Evolutionary conservation across 2,113 vertebrate species (phyloP), one percentile per base, ranked within the genome.

Genomic region (Prochilodus magdalenae): DNA sequence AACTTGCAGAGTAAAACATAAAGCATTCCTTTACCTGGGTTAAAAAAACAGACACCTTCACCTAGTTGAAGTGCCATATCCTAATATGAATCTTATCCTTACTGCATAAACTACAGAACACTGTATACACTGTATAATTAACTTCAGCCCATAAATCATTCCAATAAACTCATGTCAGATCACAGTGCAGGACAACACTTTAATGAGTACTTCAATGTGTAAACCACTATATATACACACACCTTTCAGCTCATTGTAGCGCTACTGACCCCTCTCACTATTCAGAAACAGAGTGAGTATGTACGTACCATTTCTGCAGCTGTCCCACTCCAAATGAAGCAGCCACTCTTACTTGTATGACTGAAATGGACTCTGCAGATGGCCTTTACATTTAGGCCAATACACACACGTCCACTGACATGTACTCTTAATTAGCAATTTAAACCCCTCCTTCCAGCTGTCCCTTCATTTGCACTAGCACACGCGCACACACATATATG

Each of bases 271-370:
- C 5, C 22, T 14, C 14, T 22, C n/a, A 59, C 3, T 62, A 60
- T 18, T 49, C 1, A 73, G 14, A 66, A 14, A 30, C 3, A 79
- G 12, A 77, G 5, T 26, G 33, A 14, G 13, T 27, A 7, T 71
- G 3, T 24, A 75, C 83, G 62, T 76, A 87, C 85, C 85, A 87
- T 87, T 51, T 33, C 49, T 65, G 62, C n/a, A 51, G 57, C 18
- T 22, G 14, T 26, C 15, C 20, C 18, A 53, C 20, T 36, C 26
- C 53, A 33, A 49, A 30, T 1, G 47, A 27, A n/a, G 40, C 16
- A 30, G 33, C 29, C 57, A 10, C 3, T 69, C n/a, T 57, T 10
- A 65, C 30, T 65, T 44, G 20, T 20, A 7, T 59, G 24, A 59
- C 14, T 33, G 30, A 14, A 29, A 71, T 24, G 13, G 30, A 62